phyloP scores from a whole-genome alignment of 2,113 vertebrate species.

The Oreochromis spilurus region DNA sequence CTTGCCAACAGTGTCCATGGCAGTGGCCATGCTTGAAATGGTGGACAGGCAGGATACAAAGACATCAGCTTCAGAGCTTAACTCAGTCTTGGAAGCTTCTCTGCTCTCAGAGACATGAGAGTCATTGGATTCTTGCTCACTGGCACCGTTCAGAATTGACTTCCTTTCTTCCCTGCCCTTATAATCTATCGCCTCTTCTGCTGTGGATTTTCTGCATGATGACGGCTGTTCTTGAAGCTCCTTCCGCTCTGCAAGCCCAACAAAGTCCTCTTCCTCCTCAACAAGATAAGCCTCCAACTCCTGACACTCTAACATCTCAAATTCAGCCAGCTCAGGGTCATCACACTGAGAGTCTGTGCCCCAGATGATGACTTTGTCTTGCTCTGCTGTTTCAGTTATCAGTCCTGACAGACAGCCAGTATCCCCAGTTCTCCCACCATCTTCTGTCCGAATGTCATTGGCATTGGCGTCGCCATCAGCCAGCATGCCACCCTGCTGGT shows the following conservation, averaged over 20 bases:
- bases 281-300: conserved; percentile 71
- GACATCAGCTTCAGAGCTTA: conserved; percentile 69
- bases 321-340: conserved; percentile 75
- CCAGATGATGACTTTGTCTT: conserved; percentile 70
- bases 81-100: conserved; percentile 38
- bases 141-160: background rate
- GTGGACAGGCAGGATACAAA: conserved; percentile 70
- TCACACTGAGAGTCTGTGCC: conserved; percentile 71
- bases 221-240: background rate
- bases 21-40: conserved; percentile 58
- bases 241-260: conserved; percentile 21
- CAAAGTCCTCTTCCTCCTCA: conserved; percentile 59
- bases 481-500: conserved; percentile 36
- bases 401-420: conserved; percentile 5
- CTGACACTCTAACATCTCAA: conserved; percentile 77
- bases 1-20: conserved; percentile 43
- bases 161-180: background rate
- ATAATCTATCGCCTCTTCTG: background rate
- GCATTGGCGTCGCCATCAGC: conserved; percentile 67
- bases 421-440: conserved; percentile 20
- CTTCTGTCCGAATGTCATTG: conserved; percentile 59
- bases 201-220: background rate
- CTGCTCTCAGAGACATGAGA: conserved; percentile 19
- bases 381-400: conserved; percentile 31
- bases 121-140: conserved; percentile 9